Conservation (phyloP, 2,888 invertebrate species). For the Blastobasis adustella region DNA sequence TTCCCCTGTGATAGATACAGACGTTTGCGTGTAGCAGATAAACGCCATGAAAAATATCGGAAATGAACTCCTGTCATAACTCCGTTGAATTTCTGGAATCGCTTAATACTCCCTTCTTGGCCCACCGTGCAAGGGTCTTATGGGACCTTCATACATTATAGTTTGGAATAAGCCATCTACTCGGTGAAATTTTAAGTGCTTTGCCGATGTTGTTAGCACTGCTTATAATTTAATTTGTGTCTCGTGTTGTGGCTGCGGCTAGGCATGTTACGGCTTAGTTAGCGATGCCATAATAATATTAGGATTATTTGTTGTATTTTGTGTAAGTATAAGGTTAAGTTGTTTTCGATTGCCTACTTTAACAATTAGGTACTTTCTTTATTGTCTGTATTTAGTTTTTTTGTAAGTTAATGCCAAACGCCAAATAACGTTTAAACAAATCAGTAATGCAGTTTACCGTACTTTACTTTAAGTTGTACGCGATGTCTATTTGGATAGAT, state of each 20-base stretch:
- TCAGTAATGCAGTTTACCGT: too few relatives aligned
- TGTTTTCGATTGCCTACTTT: neutral
- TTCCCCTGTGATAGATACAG: too few relatives aligned
- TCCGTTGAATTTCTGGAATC: too few relatives aligned
- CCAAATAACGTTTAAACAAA: too few relatives aligned
- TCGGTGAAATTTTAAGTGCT: constrained; percentile 51
- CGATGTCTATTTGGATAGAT: too few relatives aligned
- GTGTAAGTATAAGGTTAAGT: neutral
- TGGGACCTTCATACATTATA: constrained; percentile 46
- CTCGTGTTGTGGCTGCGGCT: neutral
- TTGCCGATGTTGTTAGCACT: constrained; percentile 29
- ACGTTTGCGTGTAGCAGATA: too few relatives aligned
- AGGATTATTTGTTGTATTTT: neutral
- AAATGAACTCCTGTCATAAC: too few relatives aligned
- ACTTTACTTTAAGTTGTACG: too few relatives aligned
- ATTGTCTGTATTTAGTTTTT: neutral
- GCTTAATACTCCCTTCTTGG: constrained; percentile 4
- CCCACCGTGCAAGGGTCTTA: constrained; percentile 19
- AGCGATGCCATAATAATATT: neutral
- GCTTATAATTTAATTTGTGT: constrained; percentile 49
- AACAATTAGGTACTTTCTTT: neutral
- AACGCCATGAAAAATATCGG: too few relatives aligned
- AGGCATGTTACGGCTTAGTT: neutral
- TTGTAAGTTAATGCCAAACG: neutral
- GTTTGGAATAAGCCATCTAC: constrained; percentile 40